phyloP scores from a whole-genome alignment of 92 coral and sea anemone genomes.

The Montipora capitata region DNA sequence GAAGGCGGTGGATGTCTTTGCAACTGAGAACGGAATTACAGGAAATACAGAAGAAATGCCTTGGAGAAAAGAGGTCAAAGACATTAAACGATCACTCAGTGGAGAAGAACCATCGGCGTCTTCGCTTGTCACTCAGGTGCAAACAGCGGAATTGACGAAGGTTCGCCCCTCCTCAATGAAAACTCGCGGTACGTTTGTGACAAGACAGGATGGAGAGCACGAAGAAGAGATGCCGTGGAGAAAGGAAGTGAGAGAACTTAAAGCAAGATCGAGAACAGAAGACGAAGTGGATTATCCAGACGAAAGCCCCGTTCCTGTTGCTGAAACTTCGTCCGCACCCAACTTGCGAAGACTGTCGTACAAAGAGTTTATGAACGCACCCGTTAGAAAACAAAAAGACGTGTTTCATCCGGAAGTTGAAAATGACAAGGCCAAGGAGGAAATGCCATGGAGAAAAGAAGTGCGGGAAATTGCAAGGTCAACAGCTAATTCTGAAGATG shows the following conservation, averaged over 20 bases:
- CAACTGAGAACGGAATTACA: neutral
- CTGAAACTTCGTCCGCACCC: conserved; percentile 11
- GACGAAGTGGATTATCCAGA: conserved; percentile 28
- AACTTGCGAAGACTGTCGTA: conserved; percentile 34
- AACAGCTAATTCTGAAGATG: conserved; percentile 16
- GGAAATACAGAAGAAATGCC: conserved; percentile 35
- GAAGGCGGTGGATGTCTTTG: conserved; percentile 26
- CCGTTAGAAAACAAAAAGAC: conserved; percentile 34
- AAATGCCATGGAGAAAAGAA: conserved; percentile 65
- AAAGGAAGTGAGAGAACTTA: conserved; percentile 51
- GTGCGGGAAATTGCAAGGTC: conserved; percentile 54
- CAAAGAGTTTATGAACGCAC: conserved; percentile 41
- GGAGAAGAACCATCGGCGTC: conserved; percentile 21
- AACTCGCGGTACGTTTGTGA: conserved; percentile 46
- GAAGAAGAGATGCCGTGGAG: conserved; percentile 66
- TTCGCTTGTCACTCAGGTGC: neutral
- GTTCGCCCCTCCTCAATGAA: conserved; percentile 44
- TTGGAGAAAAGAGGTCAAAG: conserved; percentile 33
- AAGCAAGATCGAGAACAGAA: conserved; percentile 38
- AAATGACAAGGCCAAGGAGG: conserved; percentile 23
- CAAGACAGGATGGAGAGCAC: neutral
- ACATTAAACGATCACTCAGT: conserved; percentile 25
- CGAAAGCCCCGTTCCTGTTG: neutral
- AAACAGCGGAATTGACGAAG: conserved; percentile 13
- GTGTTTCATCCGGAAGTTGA: conserved; percentile 12